These are phyloP conservation scores for Drosophila quadrilineata DNA, from an alignment of 1,140 invertebrate species.

Conservation along the genomic window DNA sequence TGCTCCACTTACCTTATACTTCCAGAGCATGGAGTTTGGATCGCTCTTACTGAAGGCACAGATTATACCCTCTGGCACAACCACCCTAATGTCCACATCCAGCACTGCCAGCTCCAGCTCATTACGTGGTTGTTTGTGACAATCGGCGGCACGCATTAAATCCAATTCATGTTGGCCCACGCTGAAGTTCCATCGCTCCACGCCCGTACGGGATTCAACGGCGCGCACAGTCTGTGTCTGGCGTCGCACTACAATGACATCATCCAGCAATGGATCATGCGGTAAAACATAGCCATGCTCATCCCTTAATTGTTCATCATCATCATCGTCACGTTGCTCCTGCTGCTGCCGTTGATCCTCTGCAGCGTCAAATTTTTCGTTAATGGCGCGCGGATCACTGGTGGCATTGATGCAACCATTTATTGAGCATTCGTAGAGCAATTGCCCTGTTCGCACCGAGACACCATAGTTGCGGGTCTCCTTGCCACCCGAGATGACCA, in stretches of 20 bases:
- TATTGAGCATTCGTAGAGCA: slow-evolving; percentile 90
- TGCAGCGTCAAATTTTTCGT: slow-evolving; percentile 21
- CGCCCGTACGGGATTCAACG: slow-evolving; percentile 90
- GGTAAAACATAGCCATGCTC: slow-evolving; percentile 59
- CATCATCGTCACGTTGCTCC: no score
- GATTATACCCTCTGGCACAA: slow-evolving; percentile 89
- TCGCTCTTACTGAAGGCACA: slow-evolving; percentile 84
- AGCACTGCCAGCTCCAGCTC: slow-evolving; percentile 76
- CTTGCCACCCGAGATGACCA: slow-evolving; percentile 91
- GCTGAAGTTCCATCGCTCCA: slow-evolving; percentile 97
- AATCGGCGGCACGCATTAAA: slow-evolving; percentile 83
- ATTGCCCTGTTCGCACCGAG: slow-evolving; percentile 87
- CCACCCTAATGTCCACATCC: slow-evolving; percentile 85
- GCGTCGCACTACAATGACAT: slow-evolving; percentile 90
- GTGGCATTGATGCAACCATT: slow-evolving; percentile 87
- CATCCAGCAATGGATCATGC: slow-evolving; percentile 82
- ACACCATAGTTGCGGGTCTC: slow-evolving; percentile 88
- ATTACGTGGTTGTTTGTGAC: slow-evolving; percentile 80
- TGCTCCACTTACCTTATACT: slow-evolving; percentile 84
- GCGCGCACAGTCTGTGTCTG: slow-evolving; percentile 93
- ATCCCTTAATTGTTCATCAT: slow-evolving; percentile 41
- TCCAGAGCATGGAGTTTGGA: slow-evolving; percentile 85
- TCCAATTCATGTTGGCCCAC: slow-evolving; percentile 93
- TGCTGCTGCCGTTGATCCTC: slow-evolving; percentile 5
- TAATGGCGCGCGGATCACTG: slow-evolving; percentile 57